phyloP scores from a whole-genome alignment of 2,888 invertebrate genomes.

The Drosophila putrida region DNA sequence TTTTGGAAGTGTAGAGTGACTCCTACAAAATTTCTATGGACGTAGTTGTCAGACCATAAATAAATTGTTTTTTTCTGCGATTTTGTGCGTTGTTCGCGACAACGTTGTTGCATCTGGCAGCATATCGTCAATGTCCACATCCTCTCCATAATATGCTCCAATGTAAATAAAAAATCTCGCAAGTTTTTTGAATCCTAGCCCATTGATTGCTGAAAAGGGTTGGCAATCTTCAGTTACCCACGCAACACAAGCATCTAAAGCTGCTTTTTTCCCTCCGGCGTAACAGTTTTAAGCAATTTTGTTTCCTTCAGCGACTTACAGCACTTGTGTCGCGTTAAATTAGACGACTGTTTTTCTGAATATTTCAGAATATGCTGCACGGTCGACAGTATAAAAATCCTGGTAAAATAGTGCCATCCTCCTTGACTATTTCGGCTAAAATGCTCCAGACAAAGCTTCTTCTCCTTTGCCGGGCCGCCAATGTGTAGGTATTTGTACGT shows the following conservation, averaged over 20 bases:
- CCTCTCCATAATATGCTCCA: slow-evolving; percentile 36
- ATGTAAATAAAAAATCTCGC: slow-evolving; percentile 38
- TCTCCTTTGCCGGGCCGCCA: slow-evolving; percentile 18
- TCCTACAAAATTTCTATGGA: slow-evolving; percentile 18
- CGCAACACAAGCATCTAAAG: slow-evolving; percentile 32
- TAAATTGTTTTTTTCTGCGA: slow-evolving; percentile 28
- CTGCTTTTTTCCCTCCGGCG: slow-evolving; percentile 27
- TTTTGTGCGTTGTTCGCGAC: slow-evolving; percentile 30
- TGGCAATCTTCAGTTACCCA: slow-evolving; percentile 44
- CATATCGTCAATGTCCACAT: slow-evolving; percentile 34
- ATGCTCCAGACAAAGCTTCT: slow-evolving; percentile 32
- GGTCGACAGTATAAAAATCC: slow-evolving; percentile 36
- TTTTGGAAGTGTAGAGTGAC: slow-evolving; percentile 20
- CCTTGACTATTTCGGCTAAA: slow-evolving; percentile 31
- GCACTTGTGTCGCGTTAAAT: slow-evolving; percentile 38
- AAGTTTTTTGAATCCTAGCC: slow-evolving; percentile 34
- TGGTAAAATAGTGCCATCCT: slow-evolving; percentile 38
- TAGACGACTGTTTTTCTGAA: slow-evolving; percentile 23
- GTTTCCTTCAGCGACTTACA: slow-evolving; percentile 34
- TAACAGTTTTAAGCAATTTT: slow-evolving; percentile 20
- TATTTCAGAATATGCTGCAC: slow-evolving; percentile 31
- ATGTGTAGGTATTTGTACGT: no score
- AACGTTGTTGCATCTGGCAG: slow-evolving; percentile 47
- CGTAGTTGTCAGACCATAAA: slow-evolving; percentile 25
- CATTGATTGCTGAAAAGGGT: slow-evolving; percentile 37